Percentiles rank a stretch among this genome's conserved stretches.
Conservation (phyloP, 2,888 invertebrate genomes). For the Idaea dimidiata region DNA sequence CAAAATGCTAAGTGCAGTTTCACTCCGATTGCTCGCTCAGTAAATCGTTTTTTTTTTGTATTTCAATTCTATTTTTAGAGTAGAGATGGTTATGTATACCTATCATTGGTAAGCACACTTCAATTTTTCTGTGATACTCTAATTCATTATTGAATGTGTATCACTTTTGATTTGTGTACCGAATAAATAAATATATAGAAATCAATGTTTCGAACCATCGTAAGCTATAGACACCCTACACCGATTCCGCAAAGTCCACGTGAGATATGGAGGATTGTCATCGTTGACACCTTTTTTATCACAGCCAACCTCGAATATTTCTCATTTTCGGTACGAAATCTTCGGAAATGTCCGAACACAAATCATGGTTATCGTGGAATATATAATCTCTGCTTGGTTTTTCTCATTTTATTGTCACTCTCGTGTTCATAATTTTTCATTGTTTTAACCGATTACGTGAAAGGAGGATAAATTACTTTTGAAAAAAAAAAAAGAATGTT, state of each 20-base stretch:
- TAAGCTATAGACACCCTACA: slow-evolving; percentile 12
- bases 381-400: background rate
- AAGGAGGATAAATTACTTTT: background rate
- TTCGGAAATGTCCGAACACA: slow-evolving; percentile 18
- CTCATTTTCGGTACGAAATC: slow-evolving; percentile 27
- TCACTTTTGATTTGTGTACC: too few relatives aligned
- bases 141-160: too few relatives aligned
- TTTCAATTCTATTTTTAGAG: too few relatives aligned
- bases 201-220: too few relatives aligned
- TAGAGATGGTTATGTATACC: too few relatives aligned
- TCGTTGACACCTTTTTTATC: slow-evolving; percentile 35
- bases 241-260: slow-evolving; percentile 29
- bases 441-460: background rate
- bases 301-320: slow-evolving; percentile 33
- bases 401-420: background rate
- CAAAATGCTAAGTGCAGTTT: too few relatives aligned
- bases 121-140: too few relatives aligned
- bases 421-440: background rate
- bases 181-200: background rate
- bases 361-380: slow-evolving; percentile 19
- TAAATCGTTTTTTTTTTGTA: too few relatives aligned
- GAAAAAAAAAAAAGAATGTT: too few relatives aligned
- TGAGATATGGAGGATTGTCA: slow-evolving; percentile 33
- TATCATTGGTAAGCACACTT: too few relatives aligned
- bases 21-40: too few relatives aligned